Evolutionary conservation across 2,888 invertebrate genomes (phyloP), one percentile per base, ranked within the genome.

Genomic region (Elysia crispata): DNA sequence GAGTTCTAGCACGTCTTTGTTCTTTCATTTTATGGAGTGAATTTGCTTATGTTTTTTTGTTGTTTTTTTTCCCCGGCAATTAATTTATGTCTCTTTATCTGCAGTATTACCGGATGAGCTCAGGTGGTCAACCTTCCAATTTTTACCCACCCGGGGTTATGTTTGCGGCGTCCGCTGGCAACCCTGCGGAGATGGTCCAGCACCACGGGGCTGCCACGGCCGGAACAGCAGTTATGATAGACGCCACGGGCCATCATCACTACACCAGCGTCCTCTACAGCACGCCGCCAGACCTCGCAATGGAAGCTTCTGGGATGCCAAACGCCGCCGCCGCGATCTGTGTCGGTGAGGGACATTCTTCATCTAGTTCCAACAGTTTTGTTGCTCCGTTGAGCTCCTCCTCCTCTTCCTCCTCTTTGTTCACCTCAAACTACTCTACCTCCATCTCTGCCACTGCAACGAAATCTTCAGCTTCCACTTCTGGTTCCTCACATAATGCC

Each of bases 71-170:
- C 41, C 41, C 41, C 41, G 11, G 41, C 11, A 3, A 41, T n/a
- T 41, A 41, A 41, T 6, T 41, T 41, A 6, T 41, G 41, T 41
- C 3, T 41, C 41, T 41, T 11, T 11, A 41, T 49, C 70, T 20
- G 11, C 73, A 78, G 78, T 78, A 62, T 28, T 78, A 78, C 28
- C 70, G 72, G 20, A 78, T 78, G 78, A 28, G 72, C 33, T 1
- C 76, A 3, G 28, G 66, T 54, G 76, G 50, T 18, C 76, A 76
- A 30, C 28, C 76, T 18, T 25, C 30, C 49, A 23, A 23, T 6
- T 50, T 20, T 15, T 76, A 76, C 31, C 67, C 49, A 6, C n/a
- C 76, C 6, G 67, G 33, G 28, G 28, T 76, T 1, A 66, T 76
- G 50, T 76, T 49, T 20, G 20, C 76, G 28, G 20, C 73, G 1